A percentile compares a stretch with the other conserved stretches of the same genome.
phyloP scores from a whole-genome alignment of 1,140 invertebrate genomes.

The Philaenus spumarius region DNA sequence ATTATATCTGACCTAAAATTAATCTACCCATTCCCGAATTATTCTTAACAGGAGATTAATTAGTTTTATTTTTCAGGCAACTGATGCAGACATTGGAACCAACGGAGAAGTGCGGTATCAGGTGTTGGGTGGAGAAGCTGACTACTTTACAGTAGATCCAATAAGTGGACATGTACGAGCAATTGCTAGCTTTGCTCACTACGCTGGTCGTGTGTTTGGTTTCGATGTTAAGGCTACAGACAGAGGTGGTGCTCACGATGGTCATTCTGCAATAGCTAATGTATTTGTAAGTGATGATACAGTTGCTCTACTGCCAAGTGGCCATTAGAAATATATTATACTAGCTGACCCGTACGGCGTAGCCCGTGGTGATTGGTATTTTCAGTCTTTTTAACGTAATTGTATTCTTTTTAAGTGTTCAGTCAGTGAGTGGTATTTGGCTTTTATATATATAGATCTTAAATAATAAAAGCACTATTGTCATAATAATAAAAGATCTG shows the following conservation, averaged over 20 bases:
- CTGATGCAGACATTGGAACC: conserved; percentile 62
- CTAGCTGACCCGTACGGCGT: too few relatives aligned
- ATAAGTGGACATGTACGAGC: conserved; percentile 64
- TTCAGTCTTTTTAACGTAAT: too few relatives aligned
- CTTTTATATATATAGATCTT: too few relatives aligned
- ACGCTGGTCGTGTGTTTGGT: conserved; percentile 66
- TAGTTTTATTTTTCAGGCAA: conserved; percentile 47
- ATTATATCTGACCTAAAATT: too few relatives aligned
- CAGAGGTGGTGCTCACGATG: conserved; percentile 63
- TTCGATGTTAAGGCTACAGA: conserved; percentile 87
- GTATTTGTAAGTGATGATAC: conserved; percentile 62
- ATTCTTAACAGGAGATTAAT: too few relatives aligned
- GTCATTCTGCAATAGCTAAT: conserved; percentile 70
- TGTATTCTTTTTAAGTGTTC: too few relatives aligned
- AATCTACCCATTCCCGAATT: too few relatives aligned
- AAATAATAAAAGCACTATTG: too few relatives aligned
- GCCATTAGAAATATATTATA: too few relatives aligned
- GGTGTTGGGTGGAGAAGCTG: conserved; percentile 58
- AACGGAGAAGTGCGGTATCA: conserved; percentile 76
- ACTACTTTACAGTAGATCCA: conserved; percentile 67
- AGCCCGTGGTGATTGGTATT: too few relatives aligned
- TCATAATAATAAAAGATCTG: too few relatives aligned
- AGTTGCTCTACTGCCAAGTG: not conserved
- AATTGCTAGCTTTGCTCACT: conserved; percentile 53
- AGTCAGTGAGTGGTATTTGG: too few relatives aligned